phyloP scores from a whole-genome alignment of 2,888 invertebrate species.

The Syrphus vitripennis region DNA sequence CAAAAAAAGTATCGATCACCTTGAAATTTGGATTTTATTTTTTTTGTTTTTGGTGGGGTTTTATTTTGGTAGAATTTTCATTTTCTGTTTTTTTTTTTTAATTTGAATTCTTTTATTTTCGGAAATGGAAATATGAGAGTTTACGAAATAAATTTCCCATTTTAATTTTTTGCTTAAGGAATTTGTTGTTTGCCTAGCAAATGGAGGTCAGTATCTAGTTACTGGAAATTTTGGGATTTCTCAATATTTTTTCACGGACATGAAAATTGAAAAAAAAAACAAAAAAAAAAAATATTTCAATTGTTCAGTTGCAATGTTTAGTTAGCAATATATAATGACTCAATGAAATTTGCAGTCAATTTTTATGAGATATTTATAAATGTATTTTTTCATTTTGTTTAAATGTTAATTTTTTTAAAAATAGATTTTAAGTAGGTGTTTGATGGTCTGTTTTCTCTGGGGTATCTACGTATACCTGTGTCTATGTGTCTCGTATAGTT shows the following conservation, averaged over 20 bases:
- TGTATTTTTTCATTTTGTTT: constrained; percentile 10
- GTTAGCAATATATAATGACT: background rate
- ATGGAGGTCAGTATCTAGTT: constrained; percentile 67
- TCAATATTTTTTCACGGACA: constrained; percentile 49
- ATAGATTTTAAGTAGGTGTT: constrained; percentile 64
- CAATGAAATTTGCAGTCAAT: constrained; percentile 12
- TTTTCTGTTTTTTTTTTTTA: constrained; percentile 51
- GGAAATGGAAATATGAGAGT: constrained; percentile 79
- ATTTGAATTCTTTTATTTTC: constrained; percentile 73
- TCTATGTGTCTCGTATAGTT: background rate
- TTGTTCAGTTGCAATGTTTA: constrained; percentile 35
- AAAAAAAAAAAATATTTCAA: background rate
- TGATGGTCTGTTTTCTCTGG: constrained; percentile 15
- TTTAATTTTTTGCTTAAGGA: constrained; percentile 11
- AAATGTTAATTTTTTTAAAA: constrained; percentile 19
- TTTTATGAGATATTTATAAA: background rate
- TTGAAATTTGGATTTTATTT: constrained; percentile 52
- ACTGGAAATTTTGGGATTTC: constrained; percentile 41
- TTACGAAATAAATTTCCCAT: constrained; percentile 37
- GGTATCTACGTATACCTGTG: background rate
- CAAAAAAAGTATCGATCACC: constrained; percentile 62
- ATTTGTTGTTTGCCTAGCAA: constrained; percentile 22
- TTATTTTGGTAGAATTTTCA: constrained; percentile 35
- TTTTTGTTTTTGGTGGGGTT: constrained; percentile 10
- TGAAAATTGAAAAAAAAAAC: background rate